Conservation (phyloP, 2,113 vertebrate genomes). For the Dromaius novaehollandiae region DNA sequence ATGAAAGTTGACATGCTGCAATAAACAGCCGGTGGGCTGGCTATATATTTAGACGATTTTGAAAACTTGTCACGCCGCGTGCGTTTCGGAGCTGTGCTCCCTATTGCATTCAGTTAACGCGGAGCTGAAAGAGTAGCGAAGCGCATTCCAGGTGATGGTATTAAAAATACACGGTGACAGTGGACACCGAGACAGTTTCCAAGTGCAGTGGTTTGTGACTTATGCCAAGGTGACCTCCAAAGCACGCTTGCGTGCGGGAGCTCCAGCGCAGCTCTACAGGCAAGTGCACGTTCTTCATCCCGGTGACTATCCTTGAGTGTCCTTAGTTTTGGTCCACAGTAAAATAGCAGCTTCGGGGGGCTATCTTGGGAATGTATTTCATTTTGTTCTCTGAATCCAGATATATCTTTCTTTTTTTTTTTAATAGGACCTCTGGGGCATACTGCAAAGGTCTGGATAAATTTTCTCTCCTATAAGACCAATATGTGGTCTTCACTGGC, state of each 20-base stretch:
- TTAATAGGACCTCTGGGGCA: background rate
- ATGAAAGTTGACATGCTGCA: conserved; percentile 15
- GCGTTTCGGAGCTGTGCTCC: background rate
- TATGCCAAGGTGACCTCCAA: background rate
- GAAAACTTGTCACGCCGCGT: background rate
- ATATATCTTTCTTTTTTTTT: background rate
- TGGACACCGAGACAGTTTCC: background rate
- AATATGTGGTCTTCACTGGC: background rate
- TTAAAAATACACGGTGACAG: background rate
- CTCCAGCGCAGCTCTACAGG: background rate
- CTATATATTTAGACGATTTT: conserved; percentile 13
- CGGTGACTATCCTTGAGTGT: background rate
- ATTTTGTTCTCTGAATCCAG: background rate
- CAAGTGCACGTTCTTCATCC: background rate
- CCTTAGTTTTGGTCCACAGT: background rate
- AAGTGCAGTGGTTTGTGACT: background rate
- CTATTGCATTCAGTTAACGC: background rate
- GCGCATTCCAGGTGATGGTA: background rate
- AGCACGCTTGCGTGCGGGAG: background rate
- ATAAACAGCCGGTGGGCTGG: background rate
- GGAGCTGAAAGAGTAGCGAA: background rate
- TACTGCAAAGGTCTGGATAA: background rate
- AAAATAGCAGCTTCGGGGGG: background rate
- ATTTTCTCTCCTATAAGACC: background rate
- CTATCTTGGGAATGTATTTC: background rate